Base-by-base conservation (phyloP, 2,113 vertebrate genomes). In the Cyprinodon brontotheroides region DNA sequence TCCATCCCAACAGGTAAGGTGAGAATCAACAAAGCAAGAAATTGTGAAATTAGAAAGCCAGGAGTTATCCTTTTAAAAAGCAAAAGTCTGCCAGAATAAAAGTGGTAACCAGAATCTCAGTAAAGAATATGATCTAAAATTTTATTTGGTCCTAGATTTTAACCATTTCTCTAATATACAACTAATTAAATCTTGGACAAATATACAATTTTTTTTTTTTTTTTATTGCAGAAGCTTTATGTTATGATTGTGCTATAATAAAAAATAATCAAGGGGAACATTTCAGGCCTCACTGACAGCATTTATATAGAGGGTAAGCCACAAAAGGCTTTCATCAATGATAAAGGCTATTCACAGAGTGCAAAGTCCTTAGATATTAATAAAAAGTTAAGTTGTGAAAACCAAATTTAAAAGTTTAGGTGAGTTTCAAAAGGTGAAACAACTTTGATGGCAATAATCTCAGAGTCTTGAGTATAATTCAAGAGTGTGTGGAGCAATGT, bases 1-100 rank as follows among this genome's bases (percentile, higher is more conserved):
- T 91, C 82, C 83, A 75, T 89, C 82, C 88, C 85, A 90, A 87
- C 85, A 89, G 89, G 86, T 90, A 83, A 86, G 86, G 87, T 85
- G 83, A 87, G 84, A 86, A 87, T 88, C 78, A 89, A 83, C 88
- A 87, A 81, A 80, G 72, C 59, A 43, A 78, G 77, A 70, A 73
- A 82, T 88, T 87, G 85, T 83, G 71, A 88, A 91, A 88, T 90
- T 80, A 79, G 11, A 84, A 50, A 82, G 68, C 61, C 76, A 29
- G 68, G 72, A 74, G 74, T 64, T 81, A 57, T 57, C 8, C 20
- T 57, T 20, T n/a, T 57, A 59, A 64, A 40, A 53, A 45, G 29
- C 29, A 29, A 39, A 20, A 83, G 81, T 82, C 41, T 41, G 48
- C 73, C 84, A 74, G 47, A 74, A 37, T 81, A 17, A 72, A 75